A percentile compares a stretch with the other conserved stretches of the same genome.
These are phyloP conservation scores for Hypselothyrea guttata DNA, from an alignment of 2,888 invertebrate genomes.

Conservation along the genomic window DNA sequence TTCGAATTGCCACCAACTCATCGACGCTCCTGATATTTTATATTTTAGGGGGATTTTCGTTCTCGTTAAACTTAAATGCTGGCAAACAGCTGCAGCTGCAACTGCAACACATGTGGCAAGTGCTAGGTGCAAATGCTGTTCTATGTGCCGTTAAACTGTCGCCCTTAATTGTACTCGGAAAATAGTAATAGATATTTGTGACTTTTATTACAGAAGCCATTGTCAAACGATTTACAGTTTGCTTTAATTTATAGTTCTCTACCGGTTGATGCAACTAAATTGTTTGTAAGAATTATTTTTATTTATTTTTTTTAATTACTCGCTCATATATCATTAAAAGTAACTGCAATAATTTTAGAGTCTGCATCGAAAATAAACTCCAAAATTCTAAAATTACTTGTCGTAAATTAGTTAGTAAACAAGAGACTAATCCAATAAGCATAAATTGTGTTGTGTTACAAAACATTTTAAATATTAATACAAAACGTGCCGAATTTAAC, in stretches of 20 bases:
- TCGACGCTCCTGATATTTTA: slow-evolving; percentile 6
- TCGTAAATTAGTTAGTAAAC: slow-evolving; percentile 48
- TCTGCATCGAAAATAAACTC: too few species aligned
- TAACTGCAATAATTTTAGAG: too few species aligned
- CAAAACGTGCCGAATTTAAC: slow-evolving; percentile 54
- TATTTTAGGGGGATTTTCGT: background rate
- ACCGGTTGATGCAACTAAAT: too few species aligned
- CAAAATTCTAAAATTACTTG: too few species aligned
- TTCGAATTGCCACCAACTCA: slow-evolving; percentile 11
- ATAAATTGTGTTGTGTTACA: slow-evolving; percentile 39
- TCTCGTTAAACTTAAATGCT: slow-evolving; percentile 22
- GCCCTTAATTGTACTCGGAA: slow-evolving; percentile 22
- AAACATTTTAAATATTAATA: slow-evolving; percentile 54
- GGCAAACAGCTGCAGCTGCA: too few species aligned
- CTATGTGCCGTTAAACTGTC: slow-evolving; percentile 17
- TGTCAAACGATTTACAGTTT: slow-evolving; percentile 2
- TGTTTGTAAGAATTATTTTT: too few species aligned
- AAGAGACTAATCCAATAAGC: slow-evolving; percentile 45
- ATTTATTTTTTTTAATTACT: too few species aligned
- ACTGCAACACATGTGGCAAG: slow-evolving; percentile 12
- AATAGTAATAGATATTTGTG: slow-evolving; percentile 29
- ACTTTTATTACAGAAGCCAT: slow-evolving; percentile 34
- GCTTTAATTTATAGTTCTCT: background rate
- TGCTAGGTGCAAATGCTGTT: slow-evolving; percentile 6
- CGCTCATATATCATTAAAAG: too few species aligned